These are phyloP conservation scores for Steromphala cineraria DNA, from an alignment of 2,888 invertebrate species.

Conservation along the genomic window DNA sequence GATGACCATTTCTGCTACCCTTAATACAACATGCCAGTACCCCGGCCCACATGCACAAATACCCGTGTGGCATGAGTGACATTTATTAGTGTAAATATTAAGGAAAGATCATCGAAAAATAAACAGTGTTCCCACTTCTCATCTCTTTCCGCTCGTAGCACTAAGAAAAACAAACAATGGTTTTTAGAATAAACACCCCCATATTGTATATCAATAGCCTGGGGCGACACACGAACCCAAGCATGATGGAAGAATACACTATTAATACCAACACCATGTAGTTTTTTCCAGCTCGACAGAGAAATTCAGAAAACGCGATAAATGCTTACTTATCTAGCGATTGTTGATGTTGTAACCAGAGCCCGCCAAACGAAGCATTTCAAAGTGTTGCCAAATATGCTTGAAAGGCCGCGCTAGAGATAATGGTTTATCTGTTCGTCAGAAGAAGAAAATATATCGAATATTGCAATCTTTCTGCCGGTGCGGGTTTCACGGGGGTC, in stretches of 20 bases:
- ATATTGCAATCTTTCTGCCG: constrained; percentile 3
- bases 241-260: not conserved
- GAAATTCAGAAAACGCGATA: constrained; percentile 1
- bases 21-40: too few species aligned
- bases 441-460: constrained; percentile 9
- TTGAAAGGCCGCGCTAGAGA: not conserved
- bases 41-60: not conserved
- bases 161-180: constrained; percentile 4
- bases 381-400: constrained; percentile 19
- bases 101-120: constrained; percentile 8
- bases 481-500: not conserved
- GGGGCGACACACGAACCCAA: not conserved
- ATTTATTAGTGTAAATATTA: constrained; percentile 14
- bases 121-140: constrained; percentile 2
- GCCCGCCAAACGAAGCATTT: not conserved
- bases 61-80: not conserved
- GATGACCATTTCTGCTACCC: too few species aligned
- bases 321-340: constrained; percentile 11
- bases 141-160: not conserved
- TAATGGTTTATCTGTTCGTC: constrained; percentile 5
- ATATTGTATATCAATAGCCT: constrained; percentile 19
- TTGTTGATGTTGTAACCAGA: constrained; percentile 7
- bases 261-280: not conserved
- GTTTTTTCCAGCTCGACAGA: not conserved
- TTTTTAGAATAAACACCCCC: constrained; percentile 6